Conservation (phyloP, 2,113 vertebrate species). For the Ailuropoda melanoleuca region DNA sequence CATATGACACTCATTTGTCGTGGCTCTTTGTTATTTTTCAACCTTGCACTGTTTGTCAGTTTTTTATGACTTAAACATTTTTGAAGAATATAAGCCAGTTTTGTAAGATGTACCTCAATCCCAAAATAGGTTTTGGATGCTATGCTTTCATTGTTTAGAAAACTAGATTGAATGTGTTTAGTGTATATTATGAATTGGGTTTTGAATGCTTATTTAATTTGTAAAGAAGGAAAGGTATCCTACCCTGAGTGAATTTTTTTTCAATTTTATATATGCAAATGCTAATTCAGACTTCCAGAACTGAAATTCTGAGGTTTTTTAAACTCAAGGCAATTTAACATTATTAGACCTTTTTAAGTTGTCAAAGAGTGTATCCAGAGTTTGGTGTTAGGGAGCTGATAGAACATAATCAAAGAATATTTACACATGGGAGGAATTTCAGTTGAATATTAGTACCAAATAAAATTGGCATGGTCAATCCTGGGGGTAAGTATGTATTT, state of each 20-base stretch:
- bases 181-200: not conserved
- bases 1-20: not conserved
- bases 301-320: not conserved
- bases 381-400: constrained; percentile 15
- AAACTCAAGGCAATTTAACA: not conserved
- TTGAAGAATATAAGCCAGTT: not conserved
- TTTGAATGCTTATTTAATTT: constrained; percentile 22
- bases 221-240: not conserved
- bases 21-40: not conserved
- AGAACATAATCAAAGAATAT: constrained; percentile 2
- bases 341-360: not conserved
- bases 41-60: not conserved
- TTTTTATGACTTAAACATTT: constrained; percentile 18
- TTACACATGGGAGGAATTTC: not conserved
- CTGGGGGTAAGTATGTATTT: not conserved
- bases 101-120: not conserved
- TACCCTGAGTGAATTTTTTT: not conserved
- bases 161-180: not conserved
- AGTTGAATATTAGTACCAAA: not conserved
- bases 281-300: not conserved
- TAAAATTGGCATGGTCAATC: not conserved
- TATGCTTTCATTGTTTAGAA: not conserved
- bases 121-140: not conserved
- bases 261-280: not conserved
- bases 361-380: not conserved